Conservation (phyloP, 2,888 invertebrate genomes). For the Syrista parreyssii region DNA sequence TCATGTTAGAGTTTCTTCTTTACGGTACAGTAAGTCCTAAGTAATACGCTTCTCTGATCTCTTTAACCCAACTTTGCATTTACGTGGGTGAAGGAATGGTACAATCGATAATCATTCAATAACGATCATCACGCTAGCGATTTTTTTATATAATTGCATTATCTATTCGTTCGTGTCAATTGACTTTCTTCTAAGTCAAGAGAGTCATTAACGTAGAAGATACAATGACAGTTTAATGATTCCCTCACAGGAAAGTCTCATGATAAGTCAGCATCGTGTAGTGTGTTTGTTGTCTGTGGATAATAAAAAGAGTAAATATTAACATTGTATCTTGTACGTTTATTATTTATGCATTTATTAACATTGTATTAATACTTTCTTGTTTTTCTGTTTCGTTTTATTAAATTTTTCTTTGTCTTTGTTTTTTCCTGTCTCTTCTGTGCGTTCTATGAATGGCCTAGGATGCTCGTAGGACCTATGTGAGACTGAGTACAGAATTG, state of each 20-base stretch:
- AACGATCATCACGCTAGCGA: not conserved
- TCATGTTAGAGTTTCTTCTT: conserved; percentile 31
- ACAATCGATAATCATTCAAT: not conserved
- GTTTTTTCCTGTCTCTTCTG: not conserved
- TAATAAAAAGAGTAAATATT: not conserved
- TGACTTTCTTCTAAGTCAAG: not conserved
- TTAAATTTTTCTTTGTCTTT: not conserved
- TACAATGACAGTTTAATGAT: not conserved
- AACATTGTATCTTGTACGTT: not conserved
- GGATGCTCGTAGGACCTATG: conserved; percentile 54
- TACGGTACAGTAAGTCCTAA: conserved; percentile 1
- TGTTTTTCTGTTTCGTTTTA: not conserved
- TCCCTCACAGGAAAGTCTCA: too few species aligned
- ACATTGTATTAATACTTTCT: not conserved
- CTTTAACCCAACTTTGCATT: not conserved
- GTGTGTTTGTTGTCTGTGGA: not conserved
- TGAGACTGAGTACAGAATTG: not conserved
- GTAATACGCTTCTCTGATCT: not conserved
- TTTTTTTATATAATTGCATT: not conserved
- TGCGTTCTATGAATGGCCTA: conserved; percentile 44
- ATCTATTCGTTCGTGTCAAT: not conserved
- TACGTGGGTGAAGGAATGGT: not conserved
- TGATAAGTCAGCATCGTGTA: not conserved
- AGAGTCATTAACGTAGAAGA: not conserved
- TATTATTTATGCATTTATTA: not conserved